Evolutionary conservation across 2,797 vertebrate genomes (phyloP), one percentile per base, ranked within the genome.

Genomic region (Malacoctenus gilli): DNA sequence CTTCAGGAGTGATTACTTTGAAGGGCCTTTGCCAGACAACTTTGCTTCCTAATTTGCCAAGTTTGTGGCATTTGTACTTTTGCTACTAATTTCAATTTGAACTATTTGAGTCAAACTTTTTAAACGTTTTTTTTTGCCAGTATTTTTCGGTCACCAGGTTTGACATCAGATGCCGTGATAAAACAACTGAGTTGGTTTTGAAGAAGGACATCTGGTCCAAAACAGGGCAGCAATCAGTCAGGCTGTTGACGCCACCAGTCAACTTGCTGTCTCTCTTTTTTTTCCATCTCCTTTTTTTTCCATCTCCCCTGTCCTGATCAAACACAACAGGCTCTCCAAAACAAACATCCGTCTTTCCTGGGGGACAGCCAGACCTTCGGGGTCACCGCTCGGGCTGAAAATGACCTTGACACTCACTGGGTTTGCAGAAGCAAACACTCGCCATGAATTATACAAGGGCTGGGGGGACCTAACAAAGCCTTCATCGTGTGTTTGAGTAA

Each of bases 251-350:
- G 47, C 23, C 44, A 63, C 35, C 41, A 41, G 54, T 59, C 50
- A 3, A 77, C 74, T 58, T 43, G 39, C 80, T 79, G 76, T 80
- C 82, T 72, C 54, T n/a, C n/a, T n/a, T n/a, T n/a, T 39, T 61
- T n/a, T 21, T 65, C 62, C 55, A 35, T 77, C 64, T 68, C 64
- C 57, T n/a, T n/a, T n/a, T 39, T 61, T n/a, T 21, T 65, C 62
- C 55, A 35, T 77, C 64, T 68, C 64, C 57, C 59, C 34, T n/a
- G n/a, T 65, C 65, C 62, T 30, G 42, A 85, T 83, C 84, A 85
- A 84, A 89, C 76, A 72, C 51, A 70, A 65, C 68, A 57, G 43
- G 20, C 73, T 16, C 52, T 82, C 81, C 83, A 77, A 85, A 85
- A 81, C 80, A 89, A 89, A 89, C 66, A 84, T 43, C 42, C 9